Percentiles rank a stretch among this genome's conserved stretches.
These are phyloP conservation scores for Myotis yumanensis DNA, from an alignment of 2,113 vertebrate species.

Conservation along the genomic window DNA sequence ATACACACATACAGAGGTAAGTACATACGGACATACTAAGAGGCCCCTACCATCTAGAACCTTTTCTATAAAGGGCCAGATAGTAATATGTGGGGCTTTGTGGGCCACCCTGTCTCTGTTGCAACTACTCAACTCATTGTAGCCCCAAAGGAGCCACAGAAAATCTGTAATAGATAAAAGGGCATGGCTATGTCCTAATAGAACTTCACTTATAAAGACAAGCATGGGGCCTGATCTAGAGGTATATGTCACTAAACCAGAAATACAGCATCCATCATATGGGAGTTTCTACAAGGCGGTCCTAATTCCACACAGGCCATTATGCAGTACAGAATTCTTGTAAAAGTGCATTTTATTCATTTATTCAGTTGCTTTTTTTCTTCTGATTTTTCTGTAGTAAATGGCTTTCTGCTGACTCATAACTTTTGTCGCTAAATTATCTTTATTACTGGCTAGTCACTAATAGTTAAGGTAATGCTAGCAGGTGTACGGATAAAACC, in stretches of 20 bases:
- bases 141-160: neutral
- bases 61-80: neutral
- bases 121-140: neutral
- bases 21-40: neutral
- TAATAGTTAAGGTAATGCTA: slow-evolving; percentile 1
- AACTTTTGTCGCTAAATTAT: neutral
- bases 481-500: neutral
- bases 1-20: neutral
- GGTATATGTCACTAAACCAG: neutral
- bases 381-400: slow-evolving; percentile 9
- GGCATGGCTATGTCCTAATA: neutral
- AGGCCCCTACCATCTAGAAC: neutral
- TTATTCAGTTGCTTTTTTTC: neutral
- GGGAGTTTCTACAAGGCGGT: neutral
- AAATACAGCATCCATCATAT: neutral
- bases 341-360: neutral
- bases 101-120: neutral
- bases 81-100: neutral
- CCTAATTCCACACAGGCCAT: neutral
- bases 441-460: neutral
- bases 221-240: neutral
- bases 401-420: neutral
- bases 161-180: neutral
- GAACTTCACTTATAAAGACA: slow-evolving; percentile 5
- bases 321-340: neutral